Base-by-base conservation (phyloP, 2,797 vertebrate species). In the Pseudochirops cupreus region DNA sequence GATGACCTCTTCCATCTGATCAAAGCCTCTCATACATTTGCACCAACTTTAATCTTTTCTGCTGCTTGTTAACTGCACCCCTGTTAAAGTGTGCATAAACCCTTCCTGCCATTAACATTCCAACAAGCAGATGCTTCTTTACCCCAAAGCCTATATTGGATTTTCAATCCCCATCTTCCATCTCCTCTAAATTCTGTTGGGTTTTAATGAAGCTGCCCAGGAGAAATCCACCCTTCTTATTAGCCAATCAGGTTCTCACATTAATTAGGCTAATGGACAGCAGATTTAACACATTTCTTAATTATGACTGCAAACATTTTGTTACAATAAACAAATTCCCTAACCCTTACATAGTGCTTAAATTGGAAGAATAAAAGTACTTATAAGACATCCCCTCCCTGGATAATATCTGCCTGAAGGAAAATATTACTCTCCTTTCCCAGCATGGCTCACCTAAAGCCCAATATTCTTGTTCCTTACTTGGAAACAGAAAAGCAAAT, bases 1-100 rank as follows among this genome's bases (percentile, higher is more conserved):
- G 82, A 18, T 29, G 46, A 50, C n/a, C 16, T 87, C 67, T 93
- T 92, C 93, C 50, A 92, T 53, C 62, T 56, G 53, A 29, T 28
- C 92, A 12, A 91, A 2, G 3, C 14, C 52, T 91, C 29, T 5
- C 50, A 29, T 54, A 39, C 53, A 91, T 93, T 74, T 87, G 89
- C 46, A 91, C 12, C 52, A 92, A 50, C 21, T 94, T 93, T 91
- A 95, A 95, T 93, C n/a, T 92, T 94, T 92, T n/a, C 50, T 95
- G 9, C 18, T 89, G n/a, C 58, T 96, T 62, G 87, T 28, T 89
- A 89, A 96, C 91, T 31, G 92, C 24, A 74, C 26, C 3, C 67
- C 62, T 90, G 14, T 39, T 91, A 94, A 89, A 91, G 31, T 89
- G 57, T 24, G 33, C 50, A 46, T 59, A 96, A 97, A 93, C 95